Conservation (phyloP, 64 coral and sea anemone genomes). For the Pachyseris speciosa region DNA sequence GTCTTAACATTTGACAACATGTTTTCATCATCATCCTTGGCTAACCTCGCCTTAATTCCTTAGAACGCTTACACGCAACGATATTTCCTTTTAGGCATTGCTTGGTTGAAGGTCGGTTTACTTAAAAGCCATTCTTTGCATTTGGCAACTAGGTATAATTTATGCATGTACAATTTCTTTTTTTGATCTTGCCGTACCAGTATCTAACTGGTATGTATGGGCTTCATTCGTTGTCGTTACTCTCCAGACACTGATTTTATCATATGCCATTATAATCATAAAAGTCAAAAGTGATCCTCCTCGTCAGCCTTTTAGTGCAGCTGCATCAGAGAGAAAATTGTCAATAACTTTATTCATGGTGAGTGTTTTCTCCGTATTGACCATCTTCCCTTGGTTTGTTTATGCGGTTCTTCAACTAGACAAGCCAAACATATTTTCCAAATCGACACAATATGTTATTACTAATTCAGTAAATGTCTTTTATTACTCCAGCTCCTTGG, state of each 20-base stretch:
- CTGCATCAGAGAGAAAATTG: not conserved
- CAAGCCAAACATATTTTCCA: not conserved
- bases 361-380: not conserved
- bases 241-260: not conserved
- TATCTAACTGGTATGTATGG: not conserved
- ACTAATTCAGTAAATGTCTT: too few species aligned
- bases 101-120: not conserved
- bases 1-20: not conserved
- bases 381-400: not conserved
- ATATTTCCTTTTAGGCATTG: not conserved
- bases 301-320: not conserved
- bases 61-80: not conserved
- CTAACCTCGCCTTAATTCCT: not conserved
- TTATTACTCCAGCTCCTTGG: too few species aligned
- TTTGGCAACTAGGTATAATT: not conserved
- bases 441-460: too few species aligned
- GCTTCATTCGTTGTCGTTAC: not conserved
- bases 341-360: not conserved
- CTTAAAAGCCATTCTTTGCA: not conserved
- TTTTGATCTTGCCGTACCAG: not conserved
- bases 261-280: not conserved
- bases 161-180: not conserved
- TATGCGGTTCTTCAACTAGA: not conserved
- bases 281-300: not conserved
- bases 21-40: not conserved